A percentile compares a stretch with the other conserved stretches of the same genome.
Conservation (phyloP, 2,797 vertebrate genomes). For the Aselliscus stoliczkanus region DNA sequence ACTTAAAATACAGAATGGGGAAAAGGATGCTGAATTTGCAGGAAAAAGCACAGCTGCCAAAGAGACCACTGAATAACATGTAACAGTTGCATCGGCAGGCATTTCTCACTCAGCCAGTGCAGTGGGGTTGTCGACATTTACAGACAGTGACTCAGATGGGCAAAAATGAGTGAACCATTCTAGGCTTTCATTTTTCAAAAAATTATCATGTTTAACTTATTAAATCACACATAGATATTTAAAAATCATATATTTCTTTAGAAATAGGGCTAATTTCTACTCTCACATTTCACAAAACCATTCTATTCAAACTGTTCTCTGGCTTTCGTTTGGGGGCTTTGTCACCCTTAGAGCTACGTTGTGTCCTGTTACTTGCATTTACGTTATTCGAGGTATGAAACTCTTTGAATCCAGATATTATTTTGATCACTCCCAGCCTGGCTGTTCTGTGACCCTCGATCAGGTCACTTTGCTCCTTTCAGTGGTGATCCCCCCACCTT, state of each 20-base stretch:
- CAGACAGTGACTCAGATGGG: not conserved
- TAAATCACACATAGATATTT: not conserved
- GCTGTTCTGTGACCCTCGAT: not conserved
- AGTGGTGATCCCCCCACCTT: not conserved
- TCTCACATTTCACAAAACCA: not conserved
- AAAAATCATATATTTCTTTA: not conserved
- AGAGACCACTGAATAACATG: not conserved
- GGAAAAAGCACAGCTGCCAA: not conserved
- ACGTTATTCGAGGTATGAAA: not conserved
- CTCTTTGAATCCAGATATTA: not conserved
- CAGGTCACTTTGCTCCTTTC: not conserved
- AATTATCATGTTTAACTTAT: not conserved
- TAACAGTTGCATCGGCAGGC: fast-evolving
- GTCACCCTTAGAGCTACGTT: fast-evolving
- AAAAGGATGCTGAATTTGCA: not conserved
- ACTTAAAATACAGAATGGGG: not conserved
- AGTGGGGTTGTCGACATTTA: not conserved
- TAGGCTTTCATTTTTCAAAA: not conserved
- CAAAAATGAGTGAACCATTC: not conserved
- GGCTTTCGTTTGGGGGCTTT: not conserved
- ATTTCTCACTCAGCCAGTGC: not conserved
- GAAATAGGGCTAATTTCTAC: not conserved
- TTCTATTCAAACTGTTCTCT: not conserved
- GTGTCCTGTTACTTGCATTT: not conserved
- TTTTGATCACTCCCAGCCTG: not conserved